Base-by-base conservation (phyloP, 2,888 invertebrate genomes). In the Leucania comma region DNA sequence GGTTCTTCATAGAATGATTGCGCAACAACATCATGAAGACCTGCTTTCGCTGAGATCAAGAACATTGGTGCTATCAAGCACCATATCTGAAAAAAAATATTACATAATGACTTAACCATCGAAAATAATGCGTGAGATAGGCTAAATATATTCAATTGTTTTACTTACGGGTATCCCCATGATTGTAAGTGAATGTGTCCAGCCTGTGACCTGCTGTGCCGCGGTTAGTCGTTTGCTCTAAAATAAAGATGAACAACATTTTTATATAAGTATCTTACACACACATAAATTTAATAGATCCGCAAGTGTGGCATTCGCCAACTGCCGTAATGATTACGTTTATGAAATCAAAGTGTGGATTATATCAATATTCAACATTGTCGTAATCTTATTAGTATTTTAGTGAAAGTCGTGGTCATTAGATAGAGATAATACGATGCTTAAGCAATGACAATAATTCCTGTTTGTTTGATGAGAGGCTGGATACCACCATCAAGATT, bases 251-350 rank as follows among this genome's bases (percentile, higher is more conserved):
- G 82, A 81, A 75, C 87, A 86, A 84, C 87, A 90, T 89, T 92
- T 93, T 93, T 94, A 94, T 94, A 94, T 88, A 82, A 74, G 65
- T 70, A 84, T 80, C 78, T 86, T 87, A 82, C 84, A 87, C 81
- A 87, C 88, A 88, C 85, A 83, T 87, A 89, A 86, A 87, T 84
- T 86, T 80, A 81, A 82, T 74, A 82, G 84, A 90, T 86, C 88
- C 84, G 82, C 86, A 91, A 89, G 87, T 63, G 32, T 72, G 48
- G 32, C 29, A 26, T 17, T 42, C 42, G 17, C 9, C 38, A 9
- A 57, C 79, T 73, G 82, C 82, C 67, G 79, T 53, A 67, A 67
- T 60, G 63, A 71, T 78, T 78, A 78, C 65, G 62, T 51, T 76
- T 77, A 64, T 70, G 78, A 81, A 76, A 76, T 64, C 54, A 68